phyloP scores from a whole-genome alignment of 2,888 invertebrate genomes.

The Chromoteleia sp. region DNA sequence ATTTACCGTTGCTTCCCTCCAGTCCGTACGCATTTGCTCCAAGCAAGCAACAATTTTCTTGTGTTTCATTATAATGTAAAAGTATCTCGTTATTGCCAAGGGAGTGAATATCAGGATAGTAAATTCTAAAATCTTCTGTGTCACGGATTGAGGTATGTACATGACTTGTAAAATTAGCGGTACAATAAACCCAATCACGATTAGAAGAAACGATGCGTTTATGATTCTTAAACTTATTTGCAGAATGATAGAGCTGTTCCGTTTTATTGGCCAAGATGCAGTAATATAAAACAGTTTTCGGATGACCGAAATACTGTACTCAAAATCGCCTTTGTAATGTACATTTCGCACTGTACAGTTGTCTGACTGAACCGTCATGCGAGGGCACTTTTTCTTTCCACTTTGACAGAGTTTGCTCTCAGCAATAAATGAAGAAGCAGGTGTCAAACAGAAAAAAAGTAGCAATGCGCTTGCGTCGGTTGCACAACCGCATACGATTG shows the following conservation, averaged over 20 bases:
- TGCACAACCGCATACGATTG: neutral
- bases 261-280: constrained; percentile 15
- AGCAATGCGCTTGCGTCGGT: constrained; percentile 10
- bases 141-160: neutral
- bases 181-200: constrained; percentile 1
- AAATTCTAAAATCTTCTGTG: neutral
- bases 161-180: neutral
- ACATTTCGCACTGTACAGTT: constrained; percentile 2
- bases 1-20: constrained; percentile 1
- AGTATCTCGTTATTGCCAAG: constrained; percentile 5
- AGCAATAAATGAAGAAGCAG: neutral
- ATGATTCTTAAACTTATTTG: constrained; percentile 6
- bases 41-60: constrained; percentile 8
- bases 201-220: neutral
- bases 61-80: constrained; percentile 4
- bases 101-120: neutral
- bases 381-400: neutral
- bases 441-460: neutral
- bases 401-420: neutral
- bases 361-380: neutral
- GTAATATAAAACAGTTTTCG: constrained; percentile 25
- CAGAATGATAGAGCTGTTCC: neutral
- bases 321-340: constrained; percentile 20
- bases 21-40: constrained; percentile 10
- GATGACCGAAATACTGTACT: constrained; percentile 18